Conservation (phyloP, 2,797 vertebrate species). For the Crenuchus spilurus region DNA sequence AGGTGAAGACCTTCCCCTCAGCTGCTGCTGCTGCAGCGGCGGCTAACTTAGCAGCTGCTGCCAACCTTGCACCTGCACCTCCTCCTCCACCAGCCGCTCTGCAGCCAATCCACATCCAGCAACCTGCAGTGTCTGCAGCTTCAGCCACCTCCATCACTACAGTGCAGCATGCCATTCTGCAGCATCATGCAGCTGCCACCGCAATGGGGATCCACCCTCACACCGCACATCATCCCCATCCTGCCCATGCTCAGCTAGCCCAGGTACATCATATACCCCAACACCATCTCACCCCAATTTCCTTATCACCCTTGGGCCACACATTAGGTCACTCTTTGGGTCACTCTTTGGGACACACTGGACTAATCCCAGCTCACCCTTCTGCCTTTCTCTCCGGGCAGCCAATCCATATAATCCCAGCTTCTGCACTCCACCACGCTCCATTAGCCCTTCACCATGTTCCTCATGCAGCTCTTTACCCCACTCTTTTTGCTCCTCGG, state of each 20-base stretch:
- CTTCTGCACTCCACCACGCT: slow-evolving; percentile 92
- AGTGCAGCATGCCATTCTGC: slow-evolving; percentile 94
- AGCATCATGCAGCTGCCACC: slow-evolving; percentile 90
- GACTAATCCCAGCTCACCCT: slow-evolving; percentile 90
- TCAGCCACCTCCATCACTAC: slow-evolving; percentile 92
- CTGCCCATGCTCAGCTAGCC: slow-evolving; percentile 88
- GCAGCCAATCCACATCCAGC: slow-evolving; percentile 96
- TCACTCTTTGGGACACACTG: slow-evolving; percentile 88
- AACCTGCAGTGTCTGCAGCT: slow-evolving; percentile 84
- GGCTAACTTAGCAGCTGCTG: slow-evolving; percentile 76
- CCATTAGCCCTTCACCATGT: slow-evolving; percentile 93
- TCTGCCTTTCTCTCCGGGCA: slow-evolving; percentile 95
- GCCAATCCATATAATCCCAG: slow-evolving; percentile 97
- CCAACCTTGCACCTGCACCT: slow-evolving; percentile 72
- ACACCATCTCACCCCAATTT: slow-evolving; percentile 92
- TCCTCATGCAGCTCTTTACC: slow-evolving; percentile 91
- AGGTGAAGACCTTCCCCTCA: slow-evolving; percentile 92
- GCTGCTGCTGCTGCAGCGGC: slow-evolving; percentile 81
- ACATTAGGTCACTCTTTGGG: slow-evolving; percentile 91
- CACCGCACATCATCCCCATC: slow-evolving; percentile 85
- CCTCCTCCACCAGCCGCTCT: slow-evolving; percentile 80
- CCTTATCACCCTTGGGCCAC: slow-evolving; percentile 88
- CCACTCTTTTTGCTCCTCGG: slow-evolving; percentile 88
- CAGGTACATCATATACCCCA: slow-evolving; percentile 98
- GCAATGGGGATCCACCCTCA: slow-evolving; percentile 94